Base-by-base conservation (phyloP, 2,797 vertebrate species). In the Brotula barbata region DNA sequence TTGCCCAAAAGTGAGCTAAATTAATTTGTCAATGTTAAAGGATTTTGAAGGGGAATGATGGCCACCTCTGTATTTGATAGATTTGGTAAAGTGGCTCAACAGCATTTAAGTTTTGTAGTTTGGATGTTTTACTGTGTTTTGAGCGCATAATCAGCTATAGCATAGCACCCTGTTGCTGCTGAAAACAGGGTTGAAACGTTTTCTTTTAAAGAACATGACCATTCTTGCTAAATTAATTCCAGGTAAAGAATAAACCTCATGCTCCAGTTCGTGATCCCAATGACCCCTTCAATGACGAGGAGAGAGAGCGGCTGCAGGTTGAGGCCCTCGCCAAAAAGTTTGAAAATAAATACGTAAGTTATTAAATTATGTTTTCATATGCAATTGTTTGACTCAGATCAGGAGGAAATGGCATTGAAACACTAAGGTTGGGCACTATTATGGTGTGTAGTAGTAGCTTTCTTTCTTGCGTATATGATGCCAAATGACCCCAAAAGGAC, bases 311-410 rank as follows among this genome's bases (percentile, higher is more conserved):
- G 50, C 90, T 87, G 53, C 93, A 98, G 82, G 92, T 98, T 0
- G 96, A 98, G 87, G 92, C 91, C 64, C 81, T 98, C 77, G 96
- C 97, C 68, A 95, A 89, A 90, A 98, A 95, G 71, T 96, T 98
- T 75, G 97, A 99, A 86, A 94, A 80, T 84, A 99, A 98, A 99
- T 99, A 98, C 7, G 97, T 98, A 85, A 92, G 96, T 68, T 33
- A 16, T 19, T 17, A 37, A 22, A 21, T 23, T 23, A 39, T 33
- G 16, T 25, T 11, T n/a, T 2, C 4, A 36, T 46, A 11, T n/a
- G 15, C 9, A 10, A 43, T n/a, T 17, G 6, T 33, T 17, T 33
- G 5, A 10, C 9, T 6, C 6, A 33, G 31, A 28, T 28, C 25
- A 28, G 8, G 25, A 28, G 25, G 25, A 4, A 28, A 8, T 28